These are phyloP conservation scores for Pithys albifrons DNA, from an alignment of 2,113 vertebrate species.

Conservation along the genomic window DNA sequence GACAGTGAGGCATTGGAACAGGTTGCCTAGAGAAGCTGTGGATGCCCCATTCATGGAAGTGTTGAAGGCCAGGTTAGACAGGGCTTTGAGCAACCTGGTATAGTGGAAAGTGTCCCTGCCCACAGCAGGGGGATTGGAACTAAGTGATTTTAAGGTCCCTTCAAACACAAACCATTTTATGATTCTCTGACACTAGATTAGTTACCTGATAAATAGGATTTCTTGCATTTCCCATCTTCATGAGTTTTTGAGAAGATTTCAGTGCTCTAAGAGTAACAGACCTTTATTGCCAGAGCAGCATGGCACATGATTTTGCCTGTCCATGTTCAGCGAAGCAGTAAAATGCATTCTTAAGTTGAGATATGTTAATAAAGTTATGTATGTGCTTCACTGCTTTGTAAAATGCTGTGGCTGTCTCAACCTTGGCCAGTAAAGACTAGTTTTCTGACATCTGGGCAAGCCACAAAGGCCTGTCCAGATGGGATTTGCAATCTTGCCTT, in stretches of 20 bases:
- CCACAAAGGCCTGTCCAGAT: background rate
- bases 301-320: background rate
- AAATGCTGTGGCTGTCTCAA: background rate
- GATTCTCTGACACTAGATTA: background rate
- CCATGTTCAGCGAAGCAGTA: background rate
- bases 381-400: background rate
- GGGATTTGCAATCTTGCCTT: background rate
- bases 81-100: background rate
- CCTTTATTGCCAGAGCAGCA: fast-evolving
- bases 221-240: background rate
- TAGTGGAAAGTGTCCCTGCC: background rate
- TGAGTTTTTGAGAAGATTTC: background rate
- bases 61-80: background rate
- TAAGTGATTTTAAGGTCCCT: background rate
- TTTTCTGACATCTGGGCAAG: background rate
- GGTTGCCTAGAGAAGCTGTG: background rate
- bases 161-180: background rate
- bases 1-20: background rate
- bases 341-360: background rate
- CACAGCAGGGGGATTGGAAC: background rate
- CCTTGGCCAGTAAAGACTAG: background rate
- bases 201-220: background rate
- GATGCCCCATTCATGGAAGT: background rate
- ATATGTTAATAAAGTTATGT: background rate
- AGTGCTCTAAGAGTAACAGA: background rate